Conservation (phyloP, 1,140 invertebrate species). For the Formica exsecta region DNA sequence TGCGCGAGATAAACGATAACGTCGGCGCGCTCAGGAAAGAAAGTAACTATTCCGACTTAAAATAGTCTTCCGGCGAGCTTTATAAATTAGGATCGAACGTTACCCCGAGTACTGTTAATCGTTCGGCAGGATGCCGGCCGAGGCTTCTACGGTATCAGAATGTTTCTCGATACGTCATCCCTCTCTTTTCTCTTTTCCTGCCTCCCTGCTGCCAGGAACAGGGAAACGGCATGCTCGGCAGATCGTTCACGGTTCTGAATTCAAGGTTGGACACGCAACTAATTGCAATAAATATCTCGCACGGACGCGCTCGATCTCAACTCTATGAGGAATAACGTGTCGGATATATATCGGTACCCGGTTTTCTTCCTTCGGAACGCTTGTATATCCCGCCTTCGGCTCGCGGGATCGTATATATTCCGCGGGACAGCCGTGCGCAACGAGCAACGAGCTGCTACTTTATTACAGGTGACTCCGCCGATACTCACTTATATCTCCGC, state of each 20-base stretch:
- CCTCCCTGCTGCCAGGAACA: slow-evolving; percentile 18
- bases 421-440: slow-evolving; percentile 40
- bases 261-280: slow-evolving; percentile 49
- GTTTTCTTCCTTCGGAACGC: slow-evolving; percentile 53
- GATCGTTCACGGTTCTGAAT: slow-evolving; percentile 52
- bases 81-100: slow-evolving; percentile 50
- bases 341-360: slow-evolving; percentile 39
- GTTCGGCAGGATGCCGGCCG: slow-evolving; percentile 4
- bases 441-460: slow-evolving; percentile 61
- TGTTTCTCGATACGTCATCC: slow-evolving; percentile 34
- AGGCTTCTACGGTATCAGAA: slow-evolving; percentile 5
- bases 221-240: slow-evolving; percentile 39
- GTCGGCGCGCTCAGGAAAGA: background rate
- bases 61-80: slow-evolving; percentile 41
- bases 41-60: background rate
- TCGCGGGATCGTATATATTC: slow-evolving; percentile 50
- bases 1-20: slow-evolving; percentile 42
- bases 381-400: slow-evolving; percentile 34
- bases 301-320: slow-evolving; percentile 10
- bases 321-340: slow-evolving; percentile 53
- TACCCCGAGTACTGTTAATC: slow-evolving; percentile 41
- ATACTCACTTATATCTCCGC: slow-evolving; percentile 25
- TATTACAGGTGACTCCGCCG: slow-evolving; percentile 55
- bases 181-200: too few relatives aligned
- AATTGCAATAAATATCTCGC: slow-evolving; percentile 57